A percentile compares a stretch with the other conserved stretches of the same genome.
These are phyloP conservation scores for Crotalus horridus DNA, from an alignment of 2,113 vertebrate species.

Conservation along the genomic window DNA sequence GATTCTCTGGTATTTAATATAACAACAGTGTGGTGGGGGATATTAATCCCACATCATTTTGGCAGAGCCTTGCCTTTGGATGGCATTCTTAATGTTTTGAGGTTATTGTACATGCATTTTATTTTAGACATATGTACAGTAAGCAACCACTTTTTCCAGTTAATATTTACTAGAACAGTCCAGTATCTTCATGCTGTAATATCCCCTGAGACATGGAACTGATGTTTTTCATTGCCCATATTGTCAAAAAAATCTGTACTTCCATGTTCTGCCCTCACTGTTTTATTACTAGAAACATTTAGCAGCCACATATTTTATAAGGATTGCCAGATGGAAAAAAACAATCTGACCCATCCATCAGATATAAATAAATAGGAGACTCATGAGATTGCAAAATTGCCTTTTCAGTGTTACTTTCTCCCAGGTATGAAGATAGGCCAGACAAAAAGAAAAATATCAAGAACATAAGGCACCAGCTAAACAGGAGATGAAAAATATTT, in stretches of 20 bases:
- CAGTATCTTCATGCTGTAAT: background rate
- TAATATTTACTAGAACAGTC: slow-evolving; percentile 15
- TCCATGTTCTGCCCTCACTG: background rate
- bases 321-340: background rate
- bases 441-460: background rate
- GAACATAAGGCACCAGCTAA: background rate
- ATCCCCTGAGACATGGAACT: background rate
- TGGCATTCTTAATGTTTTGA: slow-evolving; percentile 47
- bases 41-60: slow-evolving; percentile 50
- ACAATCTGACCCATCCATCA: background rate
- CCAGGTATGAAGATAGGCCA: background rate
- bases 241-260: background rate
- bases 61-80: slow-evolving; percentile 48
- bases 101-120: slow-evolving; percentile 40
- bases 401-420: background rate
- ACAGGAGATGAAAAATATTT: background rate
- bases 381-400: background rate
- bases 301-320: background rate
- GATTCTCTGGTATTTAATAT: slow-evolving; percentile 56
- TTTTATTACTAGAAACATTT: slow-evolving; percentile 9
- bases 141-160: slow-evolving; percentile 1
- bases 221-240: slow-evolving; percentile 21
- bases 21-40: slow-evolving; percentile 38
- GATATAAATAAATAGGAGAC: background rate
- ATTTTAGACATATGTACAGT: slow-evolving; percentile 27